phyloP scores from a whole-genome alignment of 1,140 invertebrate genomes.

The Teleogryllus occipitalis region DNA sequence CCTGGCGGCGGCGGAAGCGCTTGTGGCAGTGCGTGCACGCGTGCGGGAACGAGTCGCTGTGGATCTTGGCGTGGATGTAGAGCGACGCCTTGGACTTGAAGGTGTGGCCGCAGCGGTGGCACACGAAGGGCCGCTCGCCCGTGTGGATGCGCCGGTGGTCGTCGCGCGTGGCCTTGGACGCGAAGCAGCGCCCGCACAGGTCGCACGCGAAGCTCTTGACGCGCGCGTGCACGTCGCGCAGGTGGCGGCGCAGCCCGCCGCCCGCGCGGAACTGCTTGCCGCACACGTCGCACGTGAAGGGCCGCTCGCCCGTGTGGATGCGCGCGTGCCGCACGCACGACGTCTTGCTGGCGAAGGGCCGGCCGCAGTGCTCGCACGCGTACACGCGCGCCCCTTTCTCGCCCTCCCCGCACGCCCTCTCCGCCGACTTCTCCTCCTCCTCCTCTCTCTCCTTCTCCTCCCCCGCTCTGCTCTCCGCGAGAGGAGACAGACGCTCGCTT shows the following conservation, averaged over 20 bases:
- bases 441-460: neutral
- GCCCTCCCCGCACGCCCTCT: no score
- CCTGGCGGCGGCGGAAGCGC: constrained; percentile 44
- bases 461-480: no score
- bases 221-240: constrained; percentile 53
- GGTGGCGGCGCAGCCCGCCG: constrained; percentile 50
- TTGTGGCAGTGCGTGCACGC: constrained; percentile 40
- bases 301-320: constrained; percentile 38
- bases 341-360: constrained; percentile 14
- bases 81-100: constrained; percentile 46
- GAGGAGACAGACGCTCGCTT: no score
- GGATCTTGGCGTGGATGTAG: constrained; percentile 44
- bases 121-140: constrained; percentile 50
- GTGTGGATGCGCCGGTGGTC: constrained; percentile 52
- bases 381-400: neutral
- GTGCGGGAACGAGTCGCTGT: constrained; percentile 42
- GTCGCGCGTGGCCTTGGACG: constrained; percentile 42
- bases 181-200: constrained; percentile 44
- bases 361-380: constrained; percentile 8
- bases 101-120: constrained; percentile 46
- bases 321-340: constrained; percentile 41
- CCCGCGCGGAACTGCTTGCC: constrained; percentile 53
- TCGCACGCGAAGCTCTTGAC: constrained; percentile 49
- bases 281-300: constrained; percentile 33
- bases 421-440: neutral